Conservation (phyloP, 2,113 vertebrate genomes). For the Pelobates fuscus region DNA sequence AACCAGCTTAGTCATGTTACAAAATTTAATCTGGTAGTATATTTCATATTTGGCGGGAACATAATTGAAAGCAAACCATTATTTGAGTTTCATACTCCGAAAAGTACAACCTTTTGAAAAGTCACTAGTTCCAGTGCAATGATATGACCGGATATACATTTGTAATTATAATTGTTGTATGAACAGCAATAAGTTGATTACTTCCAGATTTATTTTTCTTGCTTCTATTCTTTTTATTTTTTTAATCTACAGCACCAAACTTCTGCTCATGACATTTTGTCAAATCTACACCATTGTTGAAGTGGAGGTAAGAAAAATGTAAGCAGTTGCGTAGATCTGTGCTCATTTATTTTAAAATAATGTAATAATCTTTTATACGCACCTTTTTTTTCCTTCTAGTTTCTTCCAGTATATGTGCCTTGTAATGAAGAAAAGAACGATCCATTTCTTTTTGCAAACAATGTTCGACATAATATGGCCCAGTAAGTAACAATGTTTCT, state of each 20-base stretch:
- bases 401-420: slow-evolving; percentile 84
- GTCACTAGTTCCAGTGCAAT: too few species aligned
- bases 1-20: too few species aligned
- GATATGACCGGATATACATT: too few species aligned
- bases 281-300: slow-evolving; percentile 89
- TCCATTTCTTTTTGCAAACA: slow-evolving; percentile 78
- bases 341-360: neutral
- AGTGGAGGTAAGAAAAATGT: slow-evolving; percentile 81
- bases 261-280: slow-evolving; percentile 82
- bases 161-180: too few species aligned
- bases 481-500: slow-evolving; percentile 79
- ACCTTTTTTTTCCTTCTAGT: slow-evolving; percentile 66
- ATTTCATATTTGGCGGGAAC: too few species aligned
- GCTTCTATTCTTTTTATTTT: neutral
- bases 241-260: slow-evolving; percentile 68
- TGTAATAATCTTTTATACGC: neutral
- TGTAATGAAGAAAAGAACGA: slow-evolving; percentile 84
- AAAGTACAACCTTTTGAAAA: too few species aligned
- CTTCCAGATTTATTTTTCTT: neutral
- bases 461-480: slow-evolving; percentile 85
- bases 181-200: too few species aligned
- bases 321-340: neutral
- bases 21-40: too few species aligned
- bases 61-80: too few species aligned
- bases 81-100: too few species aligned